Evolutionary conservation across 2,797 vertebrate genomes (phyloP).

Genomic region (Alcedo atthis): DNA sequence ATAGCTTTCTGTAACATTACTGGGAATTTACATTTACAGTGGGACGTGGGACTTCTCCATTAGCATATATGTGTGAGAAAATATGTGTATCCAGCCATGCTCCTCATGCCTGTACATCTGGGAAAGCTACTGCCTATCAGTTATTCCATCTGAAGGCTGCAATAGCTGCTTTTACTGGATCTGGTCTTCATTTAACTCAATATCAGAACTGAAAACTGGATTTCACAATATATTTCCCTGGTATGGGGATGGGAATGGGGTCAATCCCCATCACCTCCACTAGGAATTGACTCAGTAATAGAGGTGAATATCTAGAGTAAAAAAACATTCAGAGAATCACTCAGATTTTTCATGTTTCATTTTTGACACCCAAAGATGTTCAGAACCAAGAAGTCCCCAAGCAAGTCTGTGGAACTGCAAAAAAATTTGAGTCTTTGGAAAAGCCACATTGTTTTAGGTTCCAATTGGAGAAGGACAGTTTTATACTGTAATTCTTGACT

Average conservation of each 20-base stretch:
- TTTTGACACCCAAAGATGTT: neutral
- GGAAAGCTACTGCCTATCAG: conserved; percentile 51
- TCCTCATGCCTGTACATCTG: conserved; percentile 32
- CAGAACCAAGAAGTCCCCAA: neutral
- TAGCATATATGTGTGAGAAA: conserved; percentile 53
- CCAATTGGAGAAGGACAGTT: neutral
- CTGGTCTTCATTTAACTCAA: conserved; percentile 1
- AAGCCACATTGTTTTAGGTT: neutral
- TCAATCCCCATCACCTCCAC: neutral
- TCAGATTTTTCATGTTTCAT: neutral
- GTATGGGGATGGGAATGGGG: neutral
- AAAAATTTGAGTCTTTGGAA: neutral
- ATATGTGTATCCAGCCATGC: conserved; percentile 14
- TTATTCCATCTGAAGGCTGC: conserved; percentile 38
- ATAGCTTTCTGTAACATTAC: conserved; percentile 35
- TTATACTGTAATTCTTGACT: neutral
- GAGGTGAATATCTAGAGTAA: neutral
- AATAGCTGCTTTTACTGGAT: conserved; percentile 31
- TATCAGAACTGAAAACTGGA: neutral
- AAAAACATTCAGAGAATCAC: neutral
- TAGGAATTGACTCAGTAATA: neutral
- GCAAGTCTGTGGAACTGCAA: neutral
- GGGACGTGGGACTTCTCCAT: conserved; percentile 29
- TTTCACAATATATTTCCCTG: neutral
- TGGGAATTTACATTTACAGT: conserved; percentile 50